Conservation (phyloP, 1,140 invertebrate genomes). For the Micrasema longulum region DNA sequence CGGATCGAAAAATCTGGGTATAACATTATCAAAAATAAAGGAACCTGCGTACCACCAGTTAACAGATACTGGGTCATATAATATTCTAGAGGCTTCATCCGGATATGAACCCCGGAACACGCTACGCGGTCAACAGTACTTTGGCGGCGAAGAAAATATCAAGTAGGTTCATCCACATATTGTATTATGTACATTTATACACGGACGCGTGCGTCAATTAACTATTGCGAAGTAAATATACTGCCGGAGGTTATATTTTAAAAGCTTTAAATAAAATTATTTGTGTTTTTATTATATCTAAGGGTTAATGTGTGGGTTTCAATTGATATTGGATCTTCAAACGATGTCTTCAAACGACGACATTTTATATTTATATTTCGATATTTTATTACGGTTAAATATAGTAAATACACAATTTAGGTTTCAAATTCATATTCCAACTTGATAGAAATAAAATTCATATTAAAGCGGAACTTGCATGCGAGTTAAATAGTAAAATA, state of each 20-base stretch:
- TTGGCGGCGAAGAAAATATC: neutral
- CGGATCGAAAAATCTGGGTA: neutral
- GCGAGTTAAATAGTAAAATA: too few relatives aligned
- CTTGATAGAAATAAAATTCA: too few relatives aligned
- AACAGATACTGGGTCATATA: neutral
- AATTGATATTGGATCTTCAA: too few relatives aligned
- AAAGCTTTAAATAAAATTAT: neutral
- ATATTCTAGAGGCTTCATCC: conserved; percentile 1
- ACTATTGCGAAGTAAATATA: neutral
- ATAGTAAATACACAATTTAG: too few relatives aligned
- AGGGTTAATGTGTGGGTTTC: neutral
- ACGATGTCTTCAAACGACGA: too few relatives aligned
- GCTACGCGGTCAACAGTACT: neutral
- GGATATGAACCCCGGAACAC: conserved; percentile 19
- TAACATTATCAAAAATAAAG: neutral
- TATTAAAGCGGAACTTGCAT: too few relatives aligned
- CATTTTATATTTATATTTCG: too few relatives aligned
- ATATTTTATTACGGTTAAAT: too few relatives aligned
- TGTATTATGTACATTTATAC: neutral
- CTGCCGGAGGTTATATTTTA: neutral
- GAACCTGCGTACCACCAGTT: neutral
- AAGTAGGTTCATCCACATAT: neutral
- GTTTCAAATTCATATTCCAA: too few relatives aligned
- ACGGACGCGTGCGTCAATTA: neutral
- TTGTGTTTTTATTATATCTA: neutral